Base-by-base conservation (phyloP, 2,797 vertebrate genomes). In the Clarias platycephalus region DNA sequence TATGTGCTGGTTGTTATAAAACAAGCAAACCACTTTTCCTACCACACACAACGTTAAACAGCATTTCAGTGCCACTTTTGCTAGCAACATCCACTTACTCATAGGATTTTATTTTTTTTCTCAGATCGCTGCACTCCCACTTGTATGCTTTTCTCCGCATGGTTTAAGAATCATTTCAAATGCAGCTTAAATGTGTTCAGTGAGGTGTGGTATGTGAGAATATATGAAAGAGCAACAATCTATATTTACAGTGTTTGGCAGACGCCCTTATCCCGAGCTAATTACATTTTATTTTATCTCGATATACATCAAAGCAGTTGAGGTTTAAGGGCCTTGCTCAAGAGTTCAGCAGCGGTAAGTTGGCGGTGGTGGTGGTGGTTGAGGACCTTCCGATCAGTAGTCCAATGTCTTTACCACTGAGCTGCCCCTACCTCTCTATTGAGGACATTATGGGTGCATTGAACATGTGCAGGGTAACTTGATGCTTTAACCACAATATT, bases 21-120 rank as follows among this genome's bases (percentile, higher is more conserved):
- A 90, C 81, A 88, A 90, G 86, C 81, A 81, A 86, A 87, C 83
- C 83, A 71, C 88, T 83, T 90, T 83, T 80, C 70, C 88, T 86
- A 82, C 86, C 86, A 85, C 88, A 83, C 85, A 86, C 88, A 88
- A 86, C 81, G 81, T 82, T 86, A 87, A 86, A 88, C 83, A 85
- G 77, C 83, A 82, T 70, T 57, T 71, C 72, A 58, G n/a, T 66
- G 76, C 81, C 67, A 58, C 86, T 83, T 86, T 87, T 62, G 78
- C 68, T 66, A 82, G 89, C 74, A 91, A 90, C 89, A 63, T 91
- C 87, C 79, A 92, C 92, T 93, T 93, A 91, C 87, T 89, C 67
- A 80, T 85, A 77, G 37, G 40, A 44, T 44, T 40, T 40, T 6
- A 3, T 44, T 44, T 44, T 44, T 44, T 88, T 91, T 86, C 89